Conservation (phyloP, 2,888 invertebrate species). For the Hirtodrosophila histrioides region DNA sequence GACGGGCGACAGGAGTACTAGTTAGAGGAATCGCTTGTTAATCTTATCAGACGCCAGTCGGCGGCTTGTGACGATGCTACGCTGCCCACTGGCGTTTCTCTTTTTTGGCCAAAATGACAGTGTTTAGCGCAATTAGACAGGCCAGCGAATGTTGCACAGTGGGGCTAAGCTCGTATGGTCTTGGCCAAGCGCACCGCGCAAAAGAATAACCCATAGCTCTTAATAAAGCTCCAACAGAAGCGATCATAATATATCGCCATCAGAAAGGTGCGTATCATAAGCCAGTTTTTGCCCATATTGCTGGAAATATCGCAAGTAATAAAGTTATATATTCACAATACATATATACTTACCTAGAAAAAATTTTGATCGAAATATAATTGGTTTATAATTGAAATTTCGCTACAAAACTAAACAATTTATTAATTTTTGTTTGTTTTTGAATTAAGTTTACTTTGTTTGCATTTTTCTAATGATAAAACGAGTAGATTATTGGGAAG, state of each 20-base stretch:
- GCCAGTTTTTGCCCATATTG: conserved; percentile 9
- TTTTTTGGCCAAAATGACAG: conserved; percentile 50
- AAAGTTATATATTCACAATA: no score
- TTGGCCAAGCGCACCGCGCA: conserved; percentile 20
- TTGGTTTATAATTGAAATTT: no score
- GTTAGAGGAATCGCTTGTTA: conserved; percentile 27
- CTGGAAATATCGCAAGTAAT: no score
- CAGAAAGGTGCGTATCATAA: conserved; percentile 1
- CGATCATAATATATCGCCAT: conserved; percentile 31
- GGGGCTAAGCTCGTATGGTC: conserved; percentile 11
- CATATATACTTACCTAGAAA: no score
- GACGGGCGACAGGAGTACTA: background rate
- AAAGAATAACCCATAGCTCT: conserved; percentile 40
- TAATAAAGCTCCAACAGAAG: conserved; percentile 45
- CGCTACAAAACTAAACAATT: no score
- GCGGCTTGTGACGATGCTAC: conserved; percentile 32
- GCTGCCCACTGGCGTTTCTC: conserved; percentile 59
- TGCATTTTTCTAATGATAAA: no score
- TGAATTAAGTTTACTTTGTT: no score
- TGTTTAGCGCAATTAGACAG: conserved; percentile 63
- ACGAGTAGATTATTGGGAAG: no score
- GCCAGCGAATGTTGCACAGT: conserved; percentile 44
- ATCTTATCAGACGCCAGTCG: conserved; percentile 56
- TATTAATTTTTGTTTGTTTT: no score
- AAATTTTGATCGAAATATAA: no score